Evolutionary conservation across 2,888 invertebrate species (phyloP), one percentile per base, ranked within the genome.

Genomic region (Phymatocera aterrima): DNA sequence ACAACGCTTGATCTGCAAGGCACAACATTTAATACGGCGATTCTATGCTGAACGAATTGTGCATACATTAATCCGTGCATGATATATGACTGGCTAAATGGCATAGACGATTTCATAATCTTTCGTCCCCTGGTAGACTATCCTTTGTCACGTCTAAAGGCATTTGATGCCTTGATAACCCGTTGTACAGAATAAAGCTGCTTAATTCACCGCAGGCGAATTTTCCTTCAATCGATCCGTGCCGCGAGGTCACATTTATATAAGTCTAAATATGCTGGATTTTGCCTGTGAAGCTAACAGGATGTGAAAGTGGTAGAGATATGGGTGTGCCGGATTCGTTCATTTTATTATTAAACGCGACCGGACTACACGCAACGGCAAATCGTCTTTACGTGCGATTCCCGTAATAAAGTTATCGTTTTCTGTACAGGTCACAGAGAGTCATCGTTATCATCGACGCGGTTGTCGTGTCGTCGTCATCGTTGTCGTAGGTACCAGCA

Each of bases 181-280:
- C 65, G 43, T 43, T 21, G 15, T 34, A 37, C n/a, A 46, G 46
- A 68, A 68, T 40, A 46, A n/a, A 68, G 68, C 68, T 5, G 68
- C 68, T 68, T 46, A 46, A 68, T 68, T 68, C 68, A 68, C 43
- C 28, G n/a, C n/a, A 24, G 46, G 46, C 24, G 46, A 68, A 68
- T 68, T 28, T 68, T 68, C 43, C 15, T 43, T 24, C 40, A 24
- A 68, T 68, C 68, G 68, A 68, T 68, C 46, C 68, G 68, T 68
- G 24, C 46, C 46, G n/a, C 24, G 28, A 68, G 28, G 68, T 46
- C 46, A n/a, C 28, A 68, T 68, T 68, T 68, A 68, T 43, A 43
- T 28, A 68, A 46, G 68, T 68, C 68, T 46, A 46, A 46, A 68
- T 46, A 46, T 40, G 24, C 68, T 18, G 46, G 46, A 31, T 46